These are phyloP conservation scores for Venusia cambrica DNA, from an alignment of 2,888 invertebrate genomes.

Conservation along the genomic window DNA sequence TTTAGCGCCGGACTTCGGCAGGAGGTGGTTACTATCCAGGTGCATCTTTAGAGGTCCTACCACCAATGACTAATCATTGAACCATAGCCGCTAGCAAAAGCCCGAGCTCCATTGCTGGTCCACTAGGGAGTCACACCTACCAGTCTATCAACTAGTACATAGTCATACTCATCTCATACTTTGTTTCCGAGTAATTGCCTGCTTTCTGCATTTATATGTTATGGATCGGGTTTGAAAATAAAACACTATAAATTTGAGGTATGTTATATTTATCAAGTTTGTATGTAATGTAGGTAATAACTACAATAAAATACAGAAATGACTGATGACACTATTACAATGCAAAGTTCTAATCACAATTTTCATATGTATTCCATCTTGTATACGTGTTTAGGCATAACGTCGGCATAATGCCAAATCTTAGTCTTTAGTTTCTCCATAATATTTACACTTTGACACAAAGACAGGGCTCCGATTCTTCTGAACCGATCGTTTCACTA, in stretches of 20 bases:
- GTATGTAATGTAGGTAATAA: slow-evolving; percentile 80
- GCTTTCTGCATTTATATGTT: too few relatives aligned
- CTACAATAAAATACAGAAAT: slow-evolving; percentile 79
- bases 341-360: slow-evolving; percentile 70
- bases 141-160: too few relatives aligned
- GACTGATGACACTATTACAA: slow-evolving; percentile 74
- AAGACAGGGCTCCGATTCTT: slow-evolving; percentile 19
- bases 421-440: slow-evolving; percentile 76
- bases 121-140: too few relatives aligned
- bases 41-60: too few relatives aligned
- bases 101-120: too few relatives aligned
- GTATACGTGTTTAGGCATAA: slow-evolving; percentile 75
- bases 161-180: slow-evolving; percentile 3
- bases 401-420: slow-evolving; percentile 68
- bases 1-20: too few relatives aligned
- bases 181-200: too few relatives aligned
- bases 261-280: slow-evolving; percentile 80
- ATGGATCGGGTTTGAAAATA: slow-evolving; percentile 39
- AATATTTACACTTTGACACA: slow-evolving; percentile 57
- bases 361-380: slow-evolving; percentile 76
- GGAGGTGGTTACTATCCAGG: too few relatives aligned
- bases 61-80: too few relatives aligned
- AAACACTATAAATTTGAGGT: slow-evolving; percentile 67
- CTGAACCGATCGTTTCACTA: too few relatives aligned
- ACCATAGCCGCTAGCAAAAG: too few relatives aligned